Evolutionary conservation across 2,113 vertebrate species (phyloP).

Genomic region (Carassius auratus): DNA sequence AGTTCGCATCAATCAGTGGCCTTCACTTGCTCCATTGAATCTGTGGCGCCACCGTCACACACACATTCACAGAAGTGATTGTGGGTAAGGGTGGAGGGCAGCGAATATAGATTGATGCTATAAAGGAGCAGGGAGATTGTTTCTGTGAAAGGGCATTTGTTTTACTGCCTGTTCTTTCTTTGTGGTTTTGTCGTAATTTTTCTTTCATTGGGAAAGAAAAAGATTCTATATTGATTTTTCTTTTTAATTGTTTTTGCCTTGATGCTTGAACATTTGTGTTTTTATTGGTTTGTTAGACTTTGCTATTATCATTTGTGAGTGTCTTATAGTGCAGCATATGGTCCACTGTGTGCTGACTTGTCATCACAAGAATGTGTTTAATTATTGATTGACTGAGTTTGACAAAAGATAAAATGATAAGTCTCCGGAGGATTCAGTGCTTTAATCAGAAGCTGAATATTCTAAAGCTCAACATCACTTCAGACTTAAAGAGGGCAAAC

Average conservation of each 20-base stretch:
- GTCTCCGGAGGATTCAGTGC: neutral
- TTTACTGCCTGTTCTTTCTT: neutral
- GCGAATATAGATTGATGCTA: conserved; percentile 26
- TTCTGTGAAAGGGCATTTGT: conserved; percentile 16
- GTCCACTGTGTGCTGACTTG: no score
- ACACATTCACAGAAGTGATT: neutral
- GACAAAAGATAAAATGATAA: neutral
- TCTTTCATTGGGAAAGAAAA: neutral
- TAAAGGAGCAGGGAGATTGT: conserved; percentile 8
- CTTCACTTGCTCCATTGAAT: neutral
- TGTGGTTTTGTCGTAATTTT: neutral
- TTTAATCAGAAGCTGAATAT: neutral
- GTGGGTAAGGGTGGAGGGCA: neutral
- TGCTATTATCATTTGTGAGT: neutral
- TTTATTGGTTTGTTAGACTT: neutral
- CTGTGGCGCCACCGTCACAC: neutral
- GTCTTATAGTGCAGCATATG: neutral
- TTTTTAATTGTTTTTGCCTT: neutral
- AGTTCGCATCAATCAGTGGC: conserved; percentile 20
- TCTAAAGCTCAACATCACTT: neutral
- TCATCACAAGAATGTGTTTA: no score
- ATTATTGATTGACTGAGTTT: neutral
- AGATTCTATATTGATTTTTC: neutral
- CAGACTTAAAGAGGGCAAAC: neutral
- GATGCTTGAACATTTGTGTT: conserved; percentile 13